Evolutionary conservation across 2,113 vertebrate species (phyloP).

Genomic region (Laticauda laticaudata): DNA sequence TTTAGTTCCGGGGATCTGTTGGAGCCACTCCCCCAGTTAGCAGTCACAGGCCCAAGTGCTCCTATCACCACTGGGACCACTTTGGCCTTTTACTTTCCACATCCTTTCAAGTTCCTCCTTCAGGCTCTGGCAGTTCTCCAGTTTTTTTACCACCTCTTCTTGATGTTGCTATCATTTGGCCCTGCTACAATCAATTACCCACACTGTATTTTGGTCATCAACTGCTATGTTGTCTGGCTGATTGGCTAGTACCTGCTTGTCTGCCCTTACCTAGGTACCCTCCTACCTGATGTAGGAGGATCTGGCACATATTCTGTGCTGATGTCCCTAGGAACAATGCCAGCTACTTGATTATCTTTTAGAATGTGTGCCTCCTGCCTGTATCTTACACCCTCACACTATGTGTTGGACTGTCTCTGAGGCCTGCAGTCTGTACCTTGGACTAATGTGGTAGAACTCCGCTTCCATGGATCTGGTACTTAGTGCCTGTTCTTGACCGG

Average conservation of each 20-base stretch:
- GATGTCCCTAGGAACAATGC: neutral
- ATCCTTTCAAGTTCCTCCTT: neutral
- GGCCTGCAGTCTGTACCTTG: neutral
- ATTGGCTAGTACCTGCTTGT: neutral
- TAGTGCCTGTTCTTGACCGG: neutral
- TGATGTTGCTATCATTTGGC: neutral
- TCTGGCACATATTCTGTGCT: neutral
- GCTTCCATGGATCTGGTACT: neutral
- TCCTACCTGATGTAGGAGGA: neutral
- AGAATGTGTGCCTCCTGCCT: neutral
- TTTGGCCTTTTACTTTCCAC: neutral
- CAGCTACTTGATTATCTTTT: neutral
- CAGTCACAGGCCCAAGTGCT: neutral
- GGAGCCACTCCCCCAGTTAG: neutral
- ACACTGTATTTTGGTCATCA: neutral
- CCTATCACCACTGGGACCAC: neutral
- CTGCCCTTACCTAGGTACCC: neutral
- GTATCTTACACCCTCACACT: neutral
- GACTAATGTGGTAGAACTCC: neutral
- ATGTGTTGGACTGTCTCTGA: neutral
- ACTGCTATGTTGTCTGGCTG: neutral
- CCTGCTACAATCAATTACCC: neutral
- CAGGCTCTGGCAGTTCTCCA: neutral
- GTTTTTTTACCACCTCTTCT: neutral
- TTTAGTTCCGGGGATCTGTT: neutral